Evolutionary conservation across 2,797 vertebrate genomes (phyloP).

Genomic region (Bradypus variegatus): DNA sequence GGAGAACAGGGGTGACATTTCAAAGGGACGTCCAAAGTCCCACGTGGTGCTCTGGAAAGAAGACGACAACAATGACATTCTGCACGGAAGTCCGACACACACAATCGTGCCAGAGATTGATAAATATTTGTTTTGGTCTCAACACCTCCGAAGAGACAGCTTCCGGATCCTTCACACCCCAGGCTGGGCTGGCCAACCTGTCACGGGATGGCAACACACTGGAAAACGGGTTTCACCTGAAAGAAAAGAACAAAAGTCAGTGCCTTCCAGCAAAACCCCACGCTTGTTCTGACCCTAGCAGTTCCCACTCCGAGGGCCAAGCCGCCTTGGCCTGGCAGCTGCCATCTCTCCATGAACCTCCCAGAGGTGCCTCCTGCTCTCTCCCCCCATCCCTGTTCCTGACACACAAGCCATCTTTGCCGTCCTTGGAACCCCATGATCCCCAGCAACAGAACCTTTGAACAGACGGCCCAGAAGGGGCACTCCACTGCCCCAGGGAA

Average conservation of each 20-base stretch:
- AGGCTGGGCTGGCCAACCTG: slow-evolving; percentile 45
- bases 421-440: not conserved
- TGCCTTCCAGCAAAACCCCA: not conserved
- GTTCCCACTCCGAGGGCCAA: not conserved
- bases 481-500: not conserved
- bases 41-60: not conserved
- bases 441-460: not conserved
- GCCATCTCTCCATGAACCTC: not conserved
- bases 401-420: too few species aligned
- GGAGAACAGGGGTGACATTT: not conserved
- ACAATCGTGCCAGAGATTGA: not conserved
- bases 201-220: not conserved
- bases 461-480: not conserved
- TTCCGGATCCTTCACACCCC: slow-evolving; percentile 60
- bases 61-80: slow-evolving; percentile 31
- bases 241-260: slow-evolving; percentile 49
- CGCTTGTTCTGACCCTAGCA: too few species aligned
- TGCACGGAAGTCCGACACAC: slow-evolving; percentile 20
- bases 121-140: slow-evolving; percentile 48
- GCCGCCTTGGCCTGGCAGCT: too few species aligned
- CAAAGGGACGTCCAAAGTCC: slow-evolving; percentile 28
- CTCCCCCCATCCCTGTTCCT: not conserved
- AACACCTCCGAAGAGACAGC: slow-evolving; percentile 43
- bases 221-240: slow-evolving; percentile 70
- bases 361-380: too few species aligned